Conservation (phyloP, 2,797 vertebrate genomes). For the Clarias laeviceps region DNA sequence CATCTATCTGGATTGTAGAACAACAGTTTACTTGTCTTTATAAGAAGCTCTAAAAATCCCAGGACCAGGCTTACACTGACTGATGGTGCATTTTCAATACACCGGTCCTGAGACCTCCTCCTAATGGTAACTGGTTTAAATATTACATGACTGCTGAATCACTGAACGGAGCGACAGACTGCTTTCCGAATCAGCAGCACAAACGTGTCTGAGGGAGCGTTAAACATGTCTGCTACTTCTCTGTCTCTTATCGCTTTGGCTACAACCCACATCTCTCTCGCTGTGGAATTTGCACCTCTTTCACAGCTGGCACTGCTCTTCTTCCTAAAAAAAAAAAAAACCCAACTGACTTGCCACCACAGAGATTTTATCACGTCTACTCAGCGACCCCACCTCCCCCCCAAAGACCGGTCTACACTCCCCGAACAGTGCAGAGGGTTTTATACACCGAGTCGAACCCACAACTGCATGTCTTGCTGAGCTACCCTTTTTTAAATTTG, state of each 20-base stretch:
- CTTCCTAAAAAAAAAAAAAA: background rate
- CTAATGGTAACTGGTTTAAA: too few species aligned
- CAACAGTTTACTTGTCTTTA: background rate
- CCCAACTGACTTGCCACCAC: background rate
- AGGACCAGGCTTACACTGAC: background rate
- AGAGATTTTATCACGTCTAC: background rate
- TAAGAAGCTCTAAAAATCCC: background rate
- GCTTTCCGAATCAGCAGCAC: background rate
- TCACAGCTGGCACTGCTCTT: background rate
- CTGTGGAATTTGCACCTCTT: background rate
- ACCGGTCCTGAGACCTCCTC: background rate
- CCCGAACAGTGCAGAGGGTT: too few species aligned
- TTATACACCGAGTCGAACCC: background rate
- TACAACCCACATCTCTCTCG: background rate
- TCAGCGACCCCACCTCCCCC: background rate
- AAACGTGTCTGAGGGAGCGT: background rate
- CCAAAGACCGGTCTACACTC: background rate
- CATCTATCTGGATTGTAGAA: background rate
- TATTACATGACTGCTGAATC: background rate
- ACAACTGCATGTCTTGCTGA: too few species aligned
- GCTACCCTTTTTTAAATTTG: background rate
- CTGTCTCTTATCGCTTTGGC: background rate
- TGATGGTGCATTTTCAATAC: background rate
- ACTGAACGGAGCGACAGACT: background rate
- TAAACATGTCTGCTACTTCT: background rate